Base-by-base conservation (phyloP, 2,888 invertebrate species). In the Uloborus plumipes region DNA sequence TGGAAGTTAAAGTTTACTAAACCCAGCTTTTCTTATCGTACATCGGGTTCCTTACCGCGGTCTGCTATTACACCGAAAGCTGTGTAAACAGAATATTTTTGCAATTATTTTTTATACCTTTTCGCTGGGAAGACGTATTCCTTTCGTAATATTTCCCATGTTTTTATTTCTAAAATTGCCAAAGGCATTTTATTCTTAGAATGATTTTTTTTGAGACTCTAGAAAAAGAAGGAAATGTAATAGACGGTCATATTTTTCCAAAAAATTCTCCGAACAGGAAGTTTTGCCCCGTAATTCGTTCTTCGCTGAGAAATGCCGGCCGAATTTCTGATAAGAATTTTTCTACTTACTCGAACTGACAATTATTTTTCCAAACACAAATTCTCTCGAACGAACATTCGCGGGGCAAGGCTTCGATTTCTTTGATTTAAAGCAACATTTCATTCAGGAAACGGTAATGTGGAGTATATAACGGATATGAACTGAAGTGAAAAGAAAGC, bases 231-330 rank as follows among this genome's bases (percentile, higher is more conserved):
- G 67, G 53, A 49, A 39, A 20, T 55, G 66, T 66, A 53, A 64
- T 67, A 20, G 66, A 16, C 51, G 62, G 70, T 72, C 79, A 73
- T 79, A 79, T 79, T 79, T 77, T 74, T 66, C 47, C 39, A 7
- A 66, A 67, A 72, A 61, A 67, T 79, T 79, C 78, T 71, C 65
- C 65, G 66, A 79, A 79, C 79, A 79, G 79, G 79, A 79, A 79
- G 67, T 58, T 51, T 47, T 26, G 66, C 58, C 51, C 66, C 73
- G 79, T 79, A 67, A 79, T 79, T 79, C 79, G 67, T 53, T 72
- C 51, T 66, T 51, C 72, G 66, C 47, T 65, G 47, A 67, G 79
- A 51, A 73, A 79, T 79, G 47, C 59, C 66, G 61, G 79, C 31
- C 61, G 73, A 73, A 73, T 73, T 73, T 62, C 79, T 55, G 79